Conservation (phyloP, 2,888 invertebrate genomes). For the Oscheius sp. region DNA sequence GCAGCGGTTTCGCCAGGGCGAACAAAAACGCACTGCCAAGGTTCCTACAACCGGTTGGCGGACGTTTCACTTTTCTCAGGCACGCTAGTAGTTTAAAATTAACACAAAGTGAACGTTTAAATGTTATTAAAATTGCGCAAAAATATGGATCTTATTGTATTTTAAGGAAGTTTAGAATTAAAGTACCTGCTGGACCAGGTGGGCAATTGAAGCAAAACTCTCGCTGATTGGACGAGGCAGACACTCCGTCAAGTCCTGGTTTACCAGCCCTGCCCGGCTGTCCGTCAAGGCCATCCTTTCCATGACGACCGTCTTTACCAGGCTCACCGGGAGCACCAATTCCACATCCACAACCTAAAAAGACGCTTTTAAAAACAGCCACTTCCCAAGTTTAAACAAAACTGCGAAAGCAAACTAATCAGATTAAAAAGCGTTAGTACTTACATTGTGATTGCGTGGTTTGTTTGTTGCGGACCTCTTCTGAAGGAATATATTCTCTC, state of each 20-base stretch:
- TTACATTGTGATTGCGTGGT: conserved; percentile 24
- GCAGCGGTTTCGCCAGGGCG: conserved; percentile 27
- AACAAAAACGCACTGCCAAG: conserved; percentile 29
- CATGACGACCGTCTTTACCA: conserved; percentile 45
- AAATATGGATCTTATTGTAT: too few species aligned
- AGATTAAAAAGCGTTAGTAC: conserved; percentile 14
- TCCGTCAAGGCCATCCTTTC: conserved; percentile 37
- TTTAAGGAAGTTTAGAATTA: neutral
- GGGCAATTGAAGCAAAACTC: conserved; percentile 59
- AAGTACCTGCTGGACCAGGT: conserved; percentile 39
- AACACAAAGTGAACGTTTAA: neutral
- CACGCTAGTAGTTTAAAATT: neutral
- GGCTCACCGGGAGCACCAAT: conserved; percentile 59
- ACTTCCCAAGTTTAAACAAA: conserved; percentile 11
- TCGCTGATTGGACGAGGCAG: conserved; percentile 27
- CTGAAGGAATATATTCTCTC: conserved; percentile 35
- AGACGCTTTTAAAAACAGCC: neutral
- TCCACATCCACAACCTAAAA: conserved; percentile 63
- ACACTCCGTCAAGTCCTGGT: conserved; percentile 44
- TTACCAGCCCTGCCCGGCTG: conserved; percentile 32
- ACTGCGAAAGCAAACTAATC: conserved; percentile 15
- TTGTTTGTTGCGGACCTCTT: conserved; percentile 26
- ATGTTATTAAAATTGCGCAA: too few species aligned
- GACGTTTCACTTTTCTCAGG: conserved; percentile 31
- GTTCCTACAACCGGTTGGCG: conserved; percentile 29